Evolutionary conservation across 2,797 vertebrate species (phyloP).

Genomic region (Rhinophrynus dorsalis): DNA sequence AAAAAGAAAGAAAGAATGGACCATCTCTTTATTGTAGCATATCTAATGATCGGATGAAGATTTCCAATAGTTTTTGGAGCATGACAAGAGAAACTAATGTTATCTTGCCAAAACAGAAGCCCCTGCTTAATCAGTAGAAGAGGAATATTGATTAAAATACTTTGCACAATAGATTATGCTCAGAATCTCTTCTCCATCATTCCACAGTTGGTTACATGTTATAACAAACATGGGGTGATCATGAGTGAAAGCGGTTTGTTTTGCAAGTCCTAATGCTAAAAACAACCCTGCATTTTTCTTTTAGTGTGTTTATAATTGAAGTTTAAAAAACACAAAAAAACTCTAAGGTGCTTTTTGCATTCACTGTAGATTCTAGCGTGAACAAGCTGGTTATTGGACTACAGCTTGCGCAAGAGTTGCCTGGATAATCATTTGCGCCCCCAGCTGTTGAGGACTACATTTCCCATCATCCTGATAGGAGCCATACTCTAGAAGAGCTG

Average conservation of each 20-base stretch:
- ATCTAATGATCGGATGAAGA: constrained; percentile 88
- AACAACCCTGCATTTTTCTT: too few relatives aligned
- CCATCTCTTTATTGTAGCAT: constrained; percentile 79
- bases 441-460: too few relatives aligned
- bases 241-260: constrained; percentile 64
- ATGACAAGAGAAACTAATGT: constrained; percentile 85
- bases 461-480: too few relatives aligned
- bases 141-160: constrained; percentile 85
- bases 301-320: too few relatives aligned
- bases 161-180: constrained; percentile 76
- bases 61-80: constrained; percentile 78
- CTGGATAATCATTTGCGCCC: too few relatives aligned
- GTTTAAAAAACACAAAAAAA: too few relatives aligned
- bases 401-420: too few relatives aligned
- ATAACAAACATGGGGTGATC: constrained; percentile 67
- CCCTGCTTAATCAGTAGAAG: constrained; percentile 87
- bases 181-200: constrained; percentile 74
- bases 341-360: too few relatives aligned
- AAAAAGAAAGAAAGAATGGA: constrained; percentile 68
- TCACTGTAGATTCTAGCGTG: too few relatives aligned
- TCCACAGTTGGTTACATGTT: constrained; percentile 65
- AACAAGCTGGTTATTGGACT: too few relatives aligned
- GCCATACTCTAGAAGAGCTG: too few relatives aligned
- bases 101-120: constrained; percentile 82
- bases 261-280: too few relatives aligned